Evolutionary conservation across 2,113 vertebrate genomes (phyloP).

Genomic region (Dasyprocta punctata): DNA sequence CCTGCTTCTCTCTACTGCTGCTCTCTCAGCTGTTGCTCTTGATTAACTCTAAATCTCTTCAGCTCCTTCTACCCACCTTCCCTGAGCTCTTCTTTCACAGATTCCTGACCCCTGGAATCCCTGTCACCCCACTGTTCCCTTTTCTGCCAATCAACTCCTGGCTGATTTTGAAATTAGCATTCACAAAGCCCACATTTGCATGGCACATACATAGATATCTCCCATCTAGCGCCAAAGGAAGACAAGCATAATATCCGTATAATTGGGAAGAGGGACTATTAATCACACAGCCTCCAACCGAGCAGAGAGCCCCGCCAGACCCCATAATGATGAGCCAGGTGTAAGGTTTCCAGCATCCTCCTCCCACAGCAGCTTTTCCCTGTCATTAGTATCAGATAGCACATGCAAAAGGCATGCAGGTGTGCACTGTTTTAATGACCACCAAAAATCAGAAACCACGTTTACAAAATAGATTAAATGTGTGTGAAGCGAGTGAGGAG

Average conservation of each 20-base stretch:
- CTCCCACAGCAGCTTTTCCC: not conserved
- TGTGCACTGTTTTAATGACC: constrained; percentile 56
- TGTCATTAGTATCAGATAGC: constrained; percentile 1
- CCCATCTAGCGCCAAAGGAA: constrained; percentile 57
- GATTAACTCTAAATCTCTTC: constrained; percentile 62
- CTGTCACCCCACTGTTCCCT: constrained; percentile 8
- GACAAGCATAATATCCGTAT: constrained; percentile 54
- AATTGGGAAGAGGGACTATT: constrained; percentile 69
- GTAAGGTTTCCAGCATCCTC: constrained; percentile 9
- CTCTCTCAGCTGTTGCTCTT: constrained; percentile 21
- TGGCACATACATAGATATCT: constrained; percentile 39
- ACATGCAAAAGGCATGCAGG: constrained; percentile 45
- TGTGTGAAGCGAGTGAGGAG: not conserved
- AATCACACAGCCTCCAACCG: constrained; percentile 61
- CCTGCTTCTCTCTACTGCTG: constrained; percentile 26
- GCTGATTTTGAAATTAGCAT: constrained; percentile 69
- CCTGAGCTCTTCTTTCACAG: constrained; percentile 45
- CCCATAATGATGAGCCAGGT: constrained; percentile 56
- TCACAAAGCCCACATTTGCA: constrained; percentile 70
- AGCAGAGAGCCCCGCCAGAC: constrained; percentile 55
- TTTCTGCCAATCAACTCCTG: constrained; percentile 74
- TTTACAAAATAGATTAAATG: constrained; percentile 48
- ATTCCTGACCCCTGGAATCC: constrained; percentile 38
- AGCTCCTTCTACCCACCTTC: not conserved
- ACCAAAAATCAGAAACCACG: not conserved